Conservation (phyloP, 2,113 vertebrate species). For the Ptilorrhoa leucosticta region DNA sequence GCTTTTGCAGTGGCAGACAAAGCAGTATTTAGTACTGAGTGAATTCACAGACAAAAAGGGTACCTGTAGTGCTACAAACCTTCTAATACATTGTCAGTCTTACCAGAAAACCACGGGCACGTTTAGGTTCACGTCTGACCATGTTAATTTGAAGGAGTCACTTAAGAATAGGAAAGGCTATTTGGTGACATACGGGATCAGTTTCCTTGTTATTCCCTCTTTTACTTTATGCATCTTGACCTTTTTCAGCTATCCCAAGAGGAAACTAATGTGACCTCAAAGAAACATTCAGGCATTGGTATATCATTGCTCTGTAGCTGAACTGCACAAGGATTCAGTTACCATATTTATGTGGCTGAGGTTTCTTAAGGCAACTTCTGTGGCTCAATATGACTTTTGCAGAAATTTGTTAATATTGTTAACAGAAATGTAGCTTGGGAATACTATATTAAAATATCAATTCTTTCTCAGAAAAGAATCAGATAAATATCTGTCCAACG, state of each 20-base stretch:
- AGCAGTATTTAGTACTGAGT: background rate
- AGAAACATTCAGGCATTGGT: background rate
- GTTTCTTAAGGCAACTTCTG: background rate
- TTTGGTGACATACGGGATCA: background rate
- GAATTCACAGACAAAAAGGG: background rate
- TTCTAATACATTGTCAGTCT: background rate
- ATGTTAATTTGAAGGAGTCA: background rate
- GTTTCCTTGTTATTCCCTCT: background rate
- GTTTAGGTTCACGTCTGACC: background rate
- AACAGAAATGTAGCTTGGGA: background rate
- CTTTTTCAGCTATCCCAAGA: conserved; percentile 12
- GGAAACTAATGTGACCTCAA: background rate
- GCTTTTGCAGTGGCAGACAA: background rate
- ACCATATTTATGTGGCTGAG: background rate
- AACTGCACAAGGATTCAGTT: background rate
- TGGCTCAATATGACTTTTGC: background rate
- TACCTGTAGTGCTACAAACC: background rate
- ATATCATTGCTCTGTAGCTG: background rate
- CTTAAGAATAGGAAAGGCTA: conserved; percentile 15
- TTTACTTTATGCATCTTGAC: conserved; percentile 9
- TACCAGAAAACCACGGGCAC: background rate
- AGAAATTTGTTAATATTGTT: background rate
- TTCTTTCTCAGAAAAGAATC: background rate
- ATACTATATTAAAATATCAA: background rate
- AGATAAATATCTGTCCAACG: background rate